Percentiles rank a stretch among this genome's conserved stretches.
phyloP scores from a whole-genome alignment of 2,113 vertebrate species.

The Cebidichthys violaceus region DNA sequence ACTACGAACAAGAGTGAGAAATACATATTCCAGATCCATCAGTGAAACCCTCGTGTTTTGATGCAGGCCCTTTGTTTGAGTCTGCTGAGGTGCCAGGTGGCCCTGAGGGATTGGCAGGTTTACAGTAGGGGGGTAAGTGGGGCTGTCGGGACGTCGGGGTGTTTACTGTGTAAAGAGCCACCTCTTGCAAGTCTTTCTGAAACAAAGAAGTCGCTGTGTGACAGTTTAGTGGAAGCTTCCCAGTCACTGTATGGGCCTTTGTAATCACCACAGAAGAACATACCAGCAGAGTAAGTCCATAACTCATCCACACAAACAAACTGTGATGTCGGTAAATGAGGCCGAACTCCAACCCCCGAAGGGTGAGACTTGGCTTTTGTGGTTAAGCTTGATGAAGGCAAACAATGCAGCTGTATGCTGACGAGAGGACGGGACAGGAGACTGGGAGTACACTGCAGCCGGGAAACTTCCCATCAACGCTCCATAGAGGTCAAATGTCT shows the following conservation, averaged over 20 bases:
- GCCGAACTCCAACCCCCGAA: slow-evolving; percentile 71
- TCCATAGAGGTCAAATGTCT: slow-evolving; percentile 10
- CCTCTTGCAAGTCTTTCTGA: slow-evolving; percentile 61
- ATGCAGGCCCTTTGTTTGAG: slow-evolving; percentile 67
- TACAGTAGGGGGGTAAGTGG: slow-evolving; percentile 43
- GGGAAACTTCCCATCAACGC: slow-evolving; percentile 19
- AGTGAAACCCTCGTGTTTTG: slow-evolving; percentile 57
- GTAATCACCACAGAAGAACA: slow-evolving; percentile 83
- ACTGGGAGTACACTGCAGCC: slow-evolving; percentile 20
- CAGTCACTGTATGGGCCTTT: slow-evolving; percentile 74
- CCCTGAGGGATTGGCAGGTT: slow-evolving; percentile 63
- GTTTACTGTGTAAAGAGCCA: slow-evolving; percentile 66
- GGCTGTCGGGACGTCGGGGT: slow-evolving; percentile 39
- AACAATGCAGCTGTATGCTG: slow-evolving; percentile 73
- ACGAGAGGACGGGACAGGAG: slow-evolving; percentile 33
- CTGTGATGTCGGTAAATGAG: slow-evolving; percentile 83
- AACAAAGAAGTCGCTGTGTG: slow-evolving; percentile 81
- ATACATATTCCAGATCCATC: slow-evolving; percentile 73
- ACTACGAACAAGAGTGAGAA: slow-evolving; percentile 65
- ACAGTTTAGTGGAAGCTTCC: slow-evolving; percentile 71
- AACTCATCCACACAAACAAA: slow-evolving; percentile 85
- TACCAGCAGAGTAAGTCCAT: slow-evolving; percentile 80
- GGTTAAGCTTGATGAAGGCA: slow-evolving; percentile 69
- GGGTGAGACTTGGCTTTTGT: slow-evolving; percentile 72
- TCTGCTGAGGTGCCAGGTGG: slow-evolving; percentile 50